phyloP scores from a whole-genome alignment of 2,113 vertebrate species.

The Genyomyrus donnyi region DNA sequence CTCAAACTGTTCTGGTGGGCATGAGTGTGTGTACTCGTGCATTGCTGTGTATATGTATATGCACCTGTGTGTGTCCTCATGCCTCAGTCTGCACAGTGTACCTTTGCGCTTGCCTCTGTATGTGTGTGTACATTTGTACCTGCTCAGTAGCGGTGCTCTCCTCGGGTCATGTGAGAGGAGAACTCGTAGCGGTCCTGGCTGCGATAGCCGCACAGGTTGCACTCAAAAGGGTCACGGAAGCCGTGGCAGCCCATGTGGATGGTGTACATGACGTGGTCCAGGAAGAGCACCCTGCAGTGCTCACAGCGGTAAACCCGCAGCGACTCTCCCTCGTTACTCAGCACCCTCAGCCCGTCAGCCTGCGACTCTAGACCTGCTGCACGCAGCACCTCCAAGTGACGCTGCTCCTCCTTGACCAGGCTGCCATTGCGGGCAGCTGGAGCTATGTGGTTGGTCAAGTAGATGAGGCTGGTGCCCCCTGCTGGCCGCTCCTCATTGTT shows the following conservation, averaged over 20 bases:
- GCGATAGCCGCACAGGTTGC: slow-evolving; percentile 95
- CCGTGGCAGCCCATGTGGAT: slow-evolving; percentile 99
- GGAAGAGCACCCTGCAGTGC: slow-evolving; percentile 91
- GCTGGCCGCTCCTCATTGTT: slow-evolving; percentile 76
- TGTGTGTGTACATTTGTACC: slow-evolving; percentile 14
- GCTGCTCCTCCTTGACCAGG: slow-evolving; percentile 82
- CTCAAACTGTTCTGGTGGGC: neutral
- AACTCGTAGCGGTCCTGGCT: slow-evolving; percentile 98
- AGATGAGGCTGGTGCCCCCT: slow-evolving; percentile 75
- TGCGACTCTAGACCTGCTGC: slow-evolving; percentile 63
- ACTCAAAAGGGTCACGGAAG: slow-evolving; percentile 94
- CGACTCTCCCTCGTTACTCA: slow-evolving; percentile 77
- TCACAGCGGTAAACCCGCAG: slow-evolving; percentile 84
- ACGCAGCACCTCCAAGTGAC: slow-evolving; percentile 76
- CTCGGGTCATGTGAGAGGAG: slow-evolving; percentile 93
- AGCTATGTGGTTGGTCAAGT: slow-evolving; percentile 88
- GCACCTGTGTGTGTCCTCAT: slow-evolving; percentile 13
- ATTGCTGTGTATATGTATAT: slow-evolving; percentile 3
- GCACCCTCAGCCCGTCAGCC: slow-evolving; percentile 82
- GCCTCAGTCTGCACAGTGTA: slow-evolving; percentile 15
- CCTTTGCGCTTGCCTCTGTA: neutral
- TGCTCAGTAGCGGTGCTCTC: slow-evolving; percentile 83
- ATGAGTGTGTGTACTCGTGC: neutral
- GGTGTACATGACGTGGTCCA: slow-evolving; percentile 98
- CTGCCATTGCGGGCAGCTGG: slow-evolving; percentile 68